phyloP scores from a whole-genome alignment of 2,113 vertebrate species.

The Haemorhous mexicanus region DNA sequence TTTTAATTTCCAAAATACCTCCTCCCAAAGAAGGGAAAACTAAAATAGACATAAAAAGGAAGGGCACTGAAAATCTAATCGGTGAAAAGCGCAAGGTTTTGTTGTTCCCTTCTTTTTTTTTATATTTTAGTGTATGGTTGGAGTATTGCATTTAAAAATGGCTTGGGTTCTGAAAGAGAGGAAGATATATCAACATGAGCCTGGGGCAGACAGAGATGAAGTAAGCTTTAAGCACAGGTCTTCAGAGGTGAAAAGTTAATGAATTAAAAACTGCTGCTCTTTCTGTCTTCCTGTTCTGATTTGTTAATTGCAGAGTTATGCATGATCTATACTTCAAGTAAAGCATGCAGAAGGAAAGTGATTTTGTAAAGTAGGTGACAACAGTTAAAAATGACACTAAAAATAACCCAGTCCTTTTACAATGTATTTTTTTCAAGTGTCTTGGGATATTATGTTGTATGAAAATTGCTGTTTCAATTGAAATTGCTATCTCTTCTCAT shows the following conservation, averaged over 20 bases:
- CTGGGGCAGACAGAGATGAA: slow-evolving; percentile 7
- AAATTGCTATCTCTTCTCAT: slow-evolving; percentile 16
- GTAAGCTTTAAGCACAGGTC: slow-evolving; percentile 17
- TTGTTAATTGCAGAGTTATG: slow-evolving; percentile 29
- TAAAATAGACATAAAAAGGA: not conserved
- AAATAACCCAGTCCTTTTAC: not conserved
- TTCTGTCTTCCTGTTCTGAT: not conserved
- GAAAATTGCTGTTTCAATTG: slow-evolving; percentile 18
- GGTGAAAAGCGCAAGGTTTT: not conserved
- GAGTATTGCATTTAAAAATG: not conserved
- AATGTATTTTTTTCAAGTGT: slow-evolving; percentile 22
- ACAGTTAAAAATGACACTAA: slow-evolving; percentile 7
- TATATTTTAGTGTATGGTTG: not conserved
- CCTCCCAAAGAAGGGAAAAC: not conserved
- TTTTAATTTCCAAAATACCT: not conserved
- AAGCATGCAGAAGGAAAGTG: not conserved
- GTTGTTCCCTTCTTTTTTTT: not conserved
- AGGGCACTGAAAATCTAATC: not conserved
- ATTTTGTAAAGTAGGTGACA: slow-evolving; percentile 6
- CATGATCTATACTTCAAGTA: not conserved
- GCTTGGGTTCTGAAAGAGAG: not conserved
- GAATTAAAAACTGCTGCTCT: slow-evolving; percentile 18
- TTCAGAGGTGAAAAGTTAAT: slow-evolving; percentile 18
- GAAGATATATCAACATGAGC: not conserved
- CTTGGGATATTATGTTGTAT: not conserved